Percentiles rank a stretch among this genome's conserved stretches.
These are phyloP conservation scores for Phyllostomus hastatus DNA, from an alignment of 2,113 vertebrate species.

Conservation along the genomic window DNA sequence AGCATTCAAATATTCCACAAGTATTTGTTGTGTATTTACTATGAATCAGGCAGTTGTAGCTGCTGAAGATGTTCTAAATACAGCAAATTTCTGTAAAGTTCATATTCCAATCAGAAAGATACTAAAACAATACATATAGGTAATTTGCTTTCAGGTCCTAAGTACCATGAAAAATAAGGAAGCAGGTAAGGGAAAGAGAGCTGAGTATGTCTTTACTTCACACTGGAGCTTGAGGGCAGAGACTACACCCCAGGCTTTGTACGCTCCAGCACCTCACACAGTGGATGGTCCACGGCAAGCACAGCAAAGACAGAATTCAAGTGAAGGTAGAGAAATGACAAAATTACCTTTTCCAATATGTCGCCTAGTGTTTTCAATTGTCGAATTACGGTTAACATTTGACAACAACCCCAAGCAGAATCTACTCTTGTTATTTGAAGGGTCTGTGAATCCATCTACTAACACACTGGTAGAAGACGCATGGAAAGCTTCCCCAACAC, in stretches of 20 bases:
- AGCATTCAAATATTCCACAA: background rate
- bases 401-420: constrained; percentile 97
- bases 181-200: background rate
- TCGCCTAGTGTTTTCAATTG: constrained; percentile 95
- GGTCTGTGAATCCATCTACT: constrained; percentile 97
- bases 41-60: background rate
- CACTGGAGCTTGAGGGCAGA: background rate
- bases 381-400: constrained; percentile 97
- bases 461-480: constrained; percentile 97
- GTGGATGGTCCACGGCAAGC: background rate
- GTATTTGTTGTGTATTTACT: background rate
- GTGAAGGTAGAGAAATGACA: background rate
- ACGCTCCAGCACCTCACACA: background rate
- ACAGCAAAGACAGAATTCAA: background rate
- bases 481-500: constrained; percentile 96
- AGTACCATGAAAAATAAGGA: background rate
- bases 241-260: background rate
- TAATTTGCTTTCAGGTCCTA: background rate
- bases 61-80: background rate
- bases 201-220: background rate
- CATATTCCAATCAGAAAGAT: background rate
- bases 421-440: constrained; percentile 97
- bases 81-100: background rate
- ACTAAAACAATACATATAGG: background rate
- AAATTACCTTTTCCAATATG: constrained; percentile 95